A percentile compares a stretch with the other conserved stretches of the same genome.
Conservation (phyloP, 2,797 vertebrate genomes). For the Lepilemur septentrionalis region DNA sequence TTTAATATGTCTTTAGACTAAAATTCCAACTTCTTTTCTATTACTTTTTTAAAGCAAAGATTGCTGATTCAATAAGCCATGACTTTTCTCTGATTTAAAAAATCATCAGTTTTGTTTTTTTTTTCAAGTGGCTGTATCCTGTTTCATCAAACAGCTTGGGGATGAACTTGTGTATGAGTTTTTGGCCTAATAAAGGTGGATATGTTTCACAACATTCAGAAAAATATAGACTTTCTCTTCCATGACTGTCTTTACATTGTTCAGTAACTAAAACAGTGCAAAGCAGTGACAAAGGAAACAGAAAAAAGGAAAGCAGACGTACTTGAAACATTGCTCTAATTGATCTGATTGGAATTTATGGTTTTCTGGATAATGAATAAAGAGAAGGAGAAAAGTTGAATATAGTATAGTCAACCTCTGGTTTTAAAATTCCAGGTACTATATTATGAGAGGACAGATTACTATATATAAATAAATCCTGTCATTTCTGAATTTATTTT, state of each 20-base stretch:
- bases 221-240: background rate
- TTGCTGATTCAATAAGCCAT: background rate
- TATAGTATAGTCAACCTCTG: background rate
- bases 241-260: background rate
- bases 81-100: background rate
- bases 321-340: background rate
- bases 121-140: background rate
- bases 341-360: background rate
- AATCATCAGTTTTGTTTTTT: background rate
- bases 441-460: background rate
- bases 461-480: background rate
- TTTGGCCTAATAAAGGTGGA: background rate
- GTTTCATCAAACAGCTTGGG: background rate
- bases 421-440: background rate
- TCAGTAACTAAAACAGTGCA: background rate
- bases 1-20: conserved; percentile 29
- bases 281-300: background rate
- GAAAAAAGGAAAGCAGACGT: background rate
- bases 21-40: conserved; percentile 23
- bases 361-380: background rate
- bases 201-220: background rate
- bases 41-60: background rate
- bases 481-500: conserved; percentile 59
- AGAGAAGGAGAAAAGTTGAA: background rate
- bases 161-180: background rate